Evolutionary conservation across 2,888 invertebrate species (phyloP).

Genomic region (Orthonychiurus folsomi): DNA sequence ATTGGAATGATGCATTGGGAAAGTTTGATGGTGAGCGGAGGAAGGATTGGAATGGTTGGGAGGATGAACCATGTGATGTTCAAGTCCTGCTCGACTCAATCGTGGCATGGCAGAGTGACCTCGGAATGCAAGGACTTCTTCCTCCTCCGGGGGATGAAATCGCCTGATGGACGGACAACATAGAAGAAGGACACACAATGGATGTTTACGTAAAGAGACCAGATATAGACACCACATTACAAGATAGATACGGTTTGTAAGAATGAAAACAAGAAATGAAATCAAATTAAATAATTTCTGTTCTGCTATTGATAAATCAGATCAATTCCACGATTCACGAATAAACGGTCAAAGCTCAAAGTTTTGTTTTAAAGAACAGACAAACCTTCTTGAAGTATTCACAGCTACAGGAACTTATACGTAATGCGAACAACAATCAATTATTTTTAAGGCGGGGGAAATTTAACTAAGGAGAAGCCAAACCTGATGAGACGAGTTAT

Average conservation of each 20-base stretch:
- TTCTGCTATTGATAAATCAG: too few species aligned
- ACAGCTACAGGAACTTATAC: neutral
- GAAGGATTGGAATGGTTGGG: constrained; percentile 16
- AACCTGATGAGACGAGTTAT: constrained; percentile 79
- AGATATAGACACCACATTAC: too few species aligned
- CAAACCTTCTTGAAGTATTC: neutral
- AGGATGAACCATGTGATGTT: constrained; percentile 39
- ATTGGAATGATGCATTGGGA: constrained; percentile 6
- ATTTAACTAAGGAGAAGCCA: constrained; percentile 14
- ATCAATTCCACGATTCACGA: neutral
- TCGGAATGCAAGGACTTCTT: constrained; percentile 34
- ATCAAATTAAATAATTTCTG: neutral
- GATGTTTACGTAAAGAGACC: too few species aligned
- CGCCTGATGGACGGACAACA: constrained; percentile 1
- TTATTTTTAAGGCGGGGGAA: neutral
- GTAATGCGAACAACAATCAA: neutral
- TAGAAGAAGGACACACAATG: neutral
- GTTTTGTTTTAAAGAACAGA: neutral
- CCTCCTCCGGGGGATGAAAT: constrained; percentile 32
- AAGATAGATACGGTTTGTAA: too few species aligned
- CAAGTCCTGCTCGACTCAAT: constrained; percentile 40
- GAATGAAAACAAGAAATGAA: too few species aligned
- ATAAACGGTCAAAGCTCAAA: neutral
- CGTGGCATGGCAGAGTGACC: constrained; percentile 37
- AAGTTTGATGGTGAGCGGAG: constrained; percentile 6